Evolutionary conservation across 2,797 vertebrate genomes (phyloP).

Genomic region (Heterohyrax brucei): DNA sequence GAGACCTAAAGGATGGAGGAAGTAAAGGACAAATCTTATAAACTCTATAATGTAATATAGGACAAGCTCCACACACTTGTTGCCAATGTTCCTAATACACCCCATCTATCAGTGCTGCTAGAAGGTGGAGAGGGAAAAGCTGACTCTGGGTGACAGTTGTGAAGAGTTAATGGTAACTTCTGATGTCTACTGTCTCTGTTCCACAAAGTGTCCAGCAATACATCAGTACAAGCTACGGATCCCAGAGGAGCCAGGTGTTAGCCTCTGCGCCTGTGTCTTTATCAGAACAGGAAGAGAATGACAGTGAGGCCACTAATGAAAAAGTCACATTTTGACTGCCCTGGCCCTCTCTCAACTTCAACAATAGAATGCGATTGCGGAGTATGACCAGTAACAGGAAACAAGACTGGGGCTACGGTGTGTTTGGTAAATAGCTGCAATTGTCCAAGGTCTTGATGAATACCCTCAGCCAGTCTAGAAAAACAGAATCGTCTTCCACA

Average conservation of each 20-base stretch:
- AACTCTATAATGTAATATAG: fast-evolving
- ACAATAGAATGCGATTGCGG: slow-evolving; percentile 60
- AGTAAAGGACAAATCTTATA: not conserved
- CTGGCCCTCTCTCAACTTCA: slow-evolving; percentile 21
- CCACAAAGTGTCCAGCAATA: not conserved
- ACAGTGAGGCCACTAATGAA: slow-evolving; percentile 52
- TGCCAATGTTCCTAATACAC: too few species aligned
- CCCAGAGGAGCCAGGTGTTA: not conserved
- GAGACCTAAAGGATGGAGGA: not conserved
- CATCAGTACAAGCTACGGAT: not conserved
- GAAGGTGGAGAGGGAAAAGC: not conserved
- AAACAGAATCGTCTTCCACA: not conserved
- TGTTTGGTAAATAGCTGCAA: not conserved
- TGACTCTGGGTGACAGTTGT: too few species aligned
- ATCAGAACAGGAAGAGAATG: slow-evolving; percentile 66
- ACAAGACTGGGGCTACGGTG: not conserved
- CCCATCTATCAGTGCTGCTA: too few species aligned
- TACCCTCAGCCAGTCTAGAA: slow-evolving; percentile 23
- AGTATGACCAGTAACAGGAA: slow-evolving; percentile 68
- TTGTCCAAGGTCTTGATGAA: slow-evolving; percentile 47
- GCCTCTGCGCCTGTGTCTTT: not conserved
- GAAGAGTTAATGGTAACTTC: too few species aligned
- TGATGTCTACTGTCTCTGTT: not conserved
- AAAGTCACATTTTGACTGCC: slow-evolving; percentile 44
- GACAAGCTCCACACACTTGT: not conserved